phyloP scores from a whole-genome alignment of 2,113 vertebrate genomes.

The Megalops atlanticus region DNA sequence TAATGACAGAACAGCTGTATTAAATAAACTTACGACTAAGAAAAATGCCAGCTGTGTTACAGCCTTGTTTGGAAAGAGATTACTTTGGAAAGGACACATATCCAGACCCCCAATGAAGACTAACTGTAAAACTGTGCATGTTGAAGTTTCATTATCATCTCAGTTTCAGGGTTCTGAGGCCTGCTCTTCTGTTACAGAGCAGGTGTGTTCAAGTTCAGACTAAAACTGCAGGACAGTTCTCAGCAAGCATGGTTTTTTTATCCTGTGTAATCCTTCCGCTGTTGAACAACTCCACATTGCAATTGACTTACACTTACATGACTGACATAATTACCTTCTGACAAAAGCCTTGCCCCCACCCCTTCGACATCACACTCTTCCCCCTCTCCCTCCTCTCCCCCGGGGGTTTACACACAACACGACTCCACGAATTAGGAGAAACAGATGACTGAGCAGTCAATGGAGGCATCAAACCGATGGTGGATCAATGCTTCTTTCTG shows the following conservation, averaged over 20 bases:
- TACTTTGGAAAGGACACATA: background rate
- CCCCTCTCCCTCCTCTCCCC: too few relatives aligned
- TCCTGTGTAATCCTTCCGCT: background rate
- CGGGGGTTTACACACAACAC: background rate
- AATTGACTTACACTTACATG: background rate
- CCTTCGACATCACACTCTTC: background rate
- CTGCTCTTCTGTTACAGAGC: background rate
- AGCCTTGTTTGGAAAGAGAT: background rate
- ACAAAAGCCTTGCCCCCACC: too few relatives aligned
- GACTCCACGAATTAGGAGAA: too few relatives aligned
- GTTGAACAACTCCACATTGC: background rate
- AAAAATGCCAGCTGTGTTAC: background rate
- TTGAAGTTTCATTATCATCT: background rate
- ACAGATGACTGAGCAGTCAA: too few relatives aligned
- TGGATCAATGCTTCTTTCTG: too few relatives aligned
- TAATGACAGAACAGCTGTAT: background rate
- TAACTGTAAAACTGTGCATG: background rate
- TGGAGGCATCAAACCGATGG: too few relatives aligned
- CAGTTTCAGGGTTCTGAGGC: background rate
- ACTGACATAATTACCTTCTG: background rate
- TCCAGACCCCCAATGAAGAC: background rate
- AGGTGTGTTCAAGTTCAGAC: background rate
- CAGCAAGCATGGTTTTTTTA: background rate
- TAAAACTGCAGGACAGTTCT: background rate
- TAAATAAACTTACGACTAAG: background rate